Conservation (phyloP, 2,888 invertebrate species). For the Athripsodes cinereus region DNA sequence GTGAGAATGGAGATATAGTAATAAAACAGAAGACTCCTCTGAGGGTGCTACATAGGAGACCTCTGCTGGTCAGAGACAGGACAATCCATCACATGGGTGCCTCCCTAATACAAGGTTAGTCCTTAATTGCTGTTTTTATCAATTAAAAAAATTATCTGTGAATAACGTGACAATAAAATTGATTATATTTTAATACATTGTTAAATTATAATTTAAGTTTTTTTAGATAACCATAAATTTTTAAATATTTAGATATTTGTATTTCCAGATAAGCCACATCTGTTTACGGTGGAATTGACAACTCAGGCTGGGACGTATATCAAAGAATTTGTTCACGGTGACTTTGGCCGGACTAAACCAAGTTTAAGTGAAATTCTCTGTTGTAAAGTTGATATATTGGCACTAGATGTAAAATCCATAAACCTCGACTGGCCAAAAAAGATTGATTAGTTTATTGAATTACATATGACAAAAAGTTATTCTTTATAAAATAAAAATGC, state of each 20-base stretch:
- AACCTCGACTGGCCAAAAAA: slow-evolving; percentile 67
- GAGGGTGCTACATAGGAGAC: slow-evolving; percentile 81
- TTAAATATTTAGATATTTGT: background rate
- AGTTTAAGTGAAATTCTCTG: slow-evolving; percentile 64
- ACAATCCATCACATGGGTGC: slow-evolving; percentile 55
- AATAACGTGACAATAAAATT: too few relatives aligned
- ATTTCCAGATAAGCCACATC: slow-evolving; percentile 39
- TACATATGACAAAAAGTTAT: too few relatives aligned
- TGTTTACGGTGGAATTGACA: slow-evolving; percentile 61
- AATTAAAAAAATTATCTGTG: background rate
- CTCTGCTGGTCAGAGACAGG: slow-evolving; percentile 63
- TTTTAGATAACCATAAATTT: background rate
- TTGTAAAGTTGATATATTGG: slow-evolving; percentile 75
- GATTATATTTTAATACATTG: background rate
- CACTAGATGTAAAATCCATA: slow-evolving; percentile 79
- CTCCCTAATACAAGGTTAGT: slow-evolving; percentile 35
- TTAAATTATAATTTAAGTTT: background rate
- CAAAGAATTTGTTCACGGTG: slow-evolving; percentile 96
- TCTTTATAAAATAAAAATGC: too few relatives aligned
- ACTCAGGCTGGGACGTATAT: slow-evolving; percentile 95
- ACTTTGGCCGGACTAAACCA: slow-evolving; percentile 84
- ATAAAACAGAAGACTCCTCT: slow-evolving; percentile 84
- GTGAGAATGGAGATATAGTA: slow-evolving; percentile 29
- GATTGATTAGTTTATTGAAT: too few relatives aligned
- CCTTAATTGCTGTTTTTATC: background rate